A percentile compares a stretch with the other conserved stretches of the same genome.
Evolutionary conservation across 1,140 invertebrate species (phyloP).

Genomic region (Pygmarrhopalites habei): DNA sequence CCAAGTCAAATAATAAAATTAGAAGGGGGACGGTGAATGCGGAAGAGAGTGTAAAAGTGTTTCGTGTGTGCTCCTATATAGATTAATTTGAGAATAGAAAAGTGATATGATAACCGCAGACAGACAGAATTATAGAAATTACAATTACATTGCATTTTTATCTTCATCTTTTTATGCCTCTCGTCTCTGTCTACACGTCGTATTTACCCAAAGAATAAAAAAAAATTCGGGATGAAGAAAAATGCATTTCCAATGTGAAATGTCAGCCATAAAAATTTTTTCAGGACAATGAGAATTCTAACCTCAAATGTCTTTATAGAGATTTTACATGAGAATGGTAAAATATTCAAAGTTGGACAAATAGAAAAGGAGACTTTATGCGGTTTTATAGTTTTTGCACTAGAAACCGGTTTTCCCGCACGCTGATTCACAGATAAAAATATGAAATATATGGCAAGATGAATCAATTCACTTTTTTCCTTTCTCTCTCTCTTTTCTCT

Average conservation of each 20-base stretch:
- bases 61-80: too few species aligned
- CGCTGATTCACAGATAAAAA: conserved; percentile 22
- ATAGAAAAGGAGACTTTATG: conserved; percentile 14
- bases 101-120: neutral
- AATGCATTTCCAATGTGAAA: neutral
- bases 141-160: too few species aligned
- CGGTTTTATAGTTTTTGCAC: conserved; percentile 12
- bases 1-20: conserved; percentile 8
- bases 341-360: neutral
- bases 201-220: too few species aligned
- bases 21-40: neutral
- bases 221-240: neutral
- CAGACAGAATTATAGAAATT: too few species aligned
- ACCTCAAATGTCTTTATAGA: neutral
- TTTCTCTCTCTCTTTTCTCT: conserved; percentile 5
- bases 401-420: conserved; percentile 29
- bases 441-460: conserved; percentile 27
- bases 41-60: neutral
- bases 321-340: neutral
- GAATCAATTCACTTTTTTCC: conserved; percentile 25
- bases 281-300: neutral
- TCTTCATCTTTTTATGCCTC: too few species aligned
- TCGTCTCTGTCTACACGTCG: too few species aligned
- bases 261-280: neutral
- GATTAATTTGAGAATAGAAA: conserved; percentile 9